Evolutionary conservation across 2,113 vertebrate species (phyloP), one percentile per base, ranked within the genome.

Genomic region (Amblyornis subalaris): DNA sequence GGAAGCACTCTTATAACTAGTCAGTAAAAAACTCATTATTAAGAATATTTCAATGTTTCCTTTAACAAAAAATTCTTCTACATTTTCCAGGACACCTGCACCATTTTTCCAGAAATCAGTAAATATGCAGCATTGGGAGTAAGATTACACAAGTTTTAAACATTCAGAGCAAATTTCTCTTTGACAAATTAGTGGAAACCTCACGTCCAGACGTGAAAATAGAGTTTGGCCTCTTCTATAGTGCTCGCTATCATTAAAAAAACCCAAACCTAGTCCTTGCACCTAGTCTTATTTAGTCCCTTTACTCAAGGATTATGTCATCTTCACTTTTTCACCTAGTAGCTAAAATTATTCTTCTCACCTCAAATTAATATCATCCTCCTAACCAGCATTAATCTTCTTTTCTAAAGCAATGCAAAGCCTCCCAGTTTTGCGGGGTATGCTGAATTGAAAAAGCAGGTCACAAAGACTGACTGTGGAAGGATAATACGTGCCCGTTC

Each of bases 281-380:
- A 89, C 50, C 5, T 45, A 79, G 81, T 73, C 45, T 40, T 53
- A 65, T 60, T 79, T 93, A 85, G 35, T 76, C 76, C 42, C 38
- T 76, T 69, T 82, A 89, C 50, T 50, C 45, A 82, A 83, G 50
- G 54, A 85, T 90, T 89, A 88, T 38, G 35, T 58, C 88, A 85
- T 78, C 74, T 42, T 89, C 38, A 75, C 74, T 95, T 95, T 53
- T 94, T 88, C 82, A 95, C 88, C 92, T 85, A 78, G 71, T 36
- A 89, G 85, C 85, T 96, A 94, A 94, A 95, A 94, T 94, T 93
- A 93, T 82, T 94, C 74, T 95, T 88, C 88, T 82, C 88, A 85
- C 85, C 74, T 88, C 78, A 94, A 91, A 91, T 89, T 88, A 88
- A 65, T 88, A 89, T 91, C 85, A 72, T 82, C 67, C 42, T 89